A percentile compares a stretch with the other conserved stretches of the same genome.
phyloP scores from a whole-genome alignment of 2,113 vertebrate genomes.

The Eonycteris spelaea region DNA sequence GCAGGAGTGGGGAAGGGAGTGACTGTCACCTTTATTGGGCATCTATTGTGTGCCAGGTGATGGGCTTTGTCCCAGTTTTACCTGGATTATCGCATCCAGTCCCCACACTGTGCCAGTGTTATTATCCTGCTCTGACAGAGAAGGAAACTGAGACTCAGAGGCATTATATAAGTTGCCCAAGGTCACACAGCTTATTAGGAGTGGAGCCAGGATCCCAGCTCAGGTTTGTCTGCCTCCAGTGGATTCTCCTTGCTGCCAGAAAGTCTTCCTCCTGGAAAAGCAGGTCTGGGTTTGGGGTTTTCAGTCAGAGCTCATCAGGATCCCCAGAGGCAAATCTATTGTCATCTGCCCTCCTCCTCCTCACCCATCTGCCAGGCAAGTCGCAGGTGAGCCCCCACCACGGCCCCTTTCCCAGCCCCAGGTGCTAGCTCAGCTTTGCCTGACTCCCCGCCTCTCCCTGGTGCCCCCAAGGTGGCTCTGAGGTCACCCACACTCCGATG shows the following conservation, averaged over 20 bases:
- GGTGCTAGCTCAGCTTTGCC: conserved; percentile 50
- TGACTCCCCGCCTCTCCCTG: conserved; percentile 48
- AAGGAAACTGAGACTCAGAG: conserved; percentile 70
- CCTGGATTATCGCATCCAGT: not conserved
- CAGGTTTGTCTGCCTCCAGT: conserved; percentile 46
- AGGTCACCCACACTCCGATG: conserved; percentile 38
- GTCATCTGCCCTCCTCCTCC: conserved; percentile 65
- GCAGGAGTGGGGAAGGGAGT: not conserved
- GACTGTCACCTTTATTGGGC: not conserved
- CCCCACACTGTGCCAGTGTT: not conserved
- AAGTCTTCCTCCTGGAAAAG: conserved; percentile 55
- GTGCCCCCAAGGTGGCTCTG: conserved; percentile 72
- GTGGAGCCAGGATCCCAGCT: conserved; percentile 54
- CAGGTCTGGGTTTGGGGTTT: conserved; percentile 62
- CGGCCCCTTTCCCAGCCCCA: conserved; percentile 60
- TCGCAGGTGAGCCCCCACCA: conserved; percentile 61
- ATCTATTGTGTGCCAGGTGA: not conserved
- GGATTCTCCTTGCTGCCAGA: conserved; percentile 52
- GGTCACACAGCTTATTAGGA: conserved; percentile 71
- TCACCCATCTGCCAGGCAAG: conserved; percentile 73
- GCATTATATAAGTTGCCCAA: conserved; percentile 65
- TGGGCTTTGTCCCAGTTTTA: not conserved
- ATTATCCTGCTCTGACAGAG: conserved; percentile 1
- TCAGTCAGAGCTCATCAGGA: conserved; percentile 51
- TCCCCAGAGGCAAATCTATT: conserved; percentile 69